Evolutionary conservation across 23 tunicate genomes (phyloP), one percentile per base, ranked within the genome.

Genomic region (Styela plicata): DNA sequence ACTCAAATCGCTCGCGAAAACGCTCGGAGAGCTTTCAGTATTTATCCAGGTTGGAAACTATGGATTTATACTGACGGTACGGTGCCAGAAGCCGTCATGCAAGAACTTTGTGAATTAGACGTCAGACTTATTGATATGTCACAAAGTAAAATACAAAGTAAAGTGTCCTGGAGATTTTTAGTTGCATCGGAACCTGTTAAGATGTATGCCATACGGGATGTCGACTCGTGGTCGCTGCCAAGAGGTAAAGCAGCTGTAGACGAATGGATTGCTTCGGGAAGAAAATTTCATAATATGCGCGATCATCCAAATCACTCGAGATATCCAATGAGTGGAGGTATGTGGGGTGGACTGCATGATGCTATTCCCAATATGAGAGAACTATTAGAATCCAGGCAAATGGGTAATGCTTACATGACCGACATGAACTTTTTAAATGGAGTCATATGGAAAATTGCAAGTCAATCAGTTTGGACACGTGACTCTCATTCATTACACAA

Each of bases 31-130:
- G 24, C 29, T 26, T 71, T 71, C 35, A 71, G 36, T 13, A 71
- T 71, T 5, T 71, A 71, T 29, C 77, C 77, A 21, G 77, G 77
- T 5, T 71, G 77, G 77, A 71, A 71, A 30, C 26, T 71, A 30
- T 71, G 77, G 77, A 30, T 71, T 27, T 71, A 71, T 32, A 21
- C 34, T 3, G 77, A 71, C 29, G 34, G 34, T 71, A 18, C 77
- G 34, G 36, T 29, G 35, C 23, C 77, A 30, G 34, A 32, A 28
- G 36, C 3, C 5, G 36, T 29, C 5, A 71, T 19, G 17, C 35
- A 32, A 19, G 77, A 71, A 5, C 23, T 71, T 3, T 71, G 77
- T 34, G 34, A 33, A 29, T 30, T 28, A 3, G 29, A 71, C 34
- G 77, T 71, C 2, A 31, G 77, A 34, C 17, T 71, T 22, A 22